These are phyloP conservation scores for Ciconia boyciana DNA, from an alignment of 2,113 vertebrate genomes.

Conservation along the genomic window DNA sequence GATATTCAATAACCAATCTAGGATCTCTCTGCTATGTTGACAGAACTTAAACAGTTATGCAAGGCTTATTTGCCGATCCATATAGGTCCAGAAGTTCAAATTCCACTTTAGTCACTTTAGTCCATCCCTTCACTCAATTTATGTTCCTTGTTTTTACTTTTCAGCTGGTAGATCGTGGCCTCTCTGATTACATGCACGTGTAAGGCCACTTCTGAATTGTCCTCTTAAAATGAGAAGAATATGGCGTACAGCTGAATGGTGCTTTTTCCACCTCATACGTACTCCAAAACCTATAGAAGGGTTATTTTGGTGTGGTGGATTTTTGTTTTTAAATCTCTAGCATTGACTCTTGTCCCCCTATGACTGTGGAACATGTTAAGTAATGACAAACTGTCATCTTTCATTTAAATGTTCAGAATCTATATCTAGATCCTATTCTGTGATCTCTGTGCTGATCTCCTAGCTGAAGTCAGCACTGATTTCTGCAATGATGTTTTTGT, in stretches of 20 bases:
- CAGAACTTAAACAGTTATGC: not conserved
- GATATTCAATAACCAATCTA: not conserved
- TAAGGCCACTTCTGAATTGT: not conserved
- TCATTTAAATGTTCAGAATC: not conserved
- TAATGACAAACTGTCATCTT: not conserved
- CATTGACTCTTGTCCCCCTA: not conserved
- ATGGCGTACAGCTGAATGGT: not conserved
- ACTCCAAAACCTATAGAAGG: not conserved
- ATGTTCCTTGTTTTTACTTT: not conserved
- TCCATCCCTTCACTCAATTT: not conserved
- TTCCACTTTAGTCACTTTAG: not conserved
- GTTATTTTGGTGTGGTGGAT: not conserved
- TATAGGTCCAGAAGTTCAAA: not conserved
- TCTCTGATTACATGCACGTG: not conserved
- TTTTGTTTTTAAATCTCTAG: not conserved
- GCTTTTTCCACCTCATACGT: not conserved
- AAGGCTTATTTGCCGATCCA: not conserved
- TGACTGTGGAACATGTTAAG: not conserved
- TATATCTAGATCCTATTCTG: not conserved
- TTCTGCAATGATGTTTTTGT: not conserved
- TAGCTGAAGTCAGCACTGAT: not conserved
- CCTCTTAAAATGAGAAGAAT: not conserved
- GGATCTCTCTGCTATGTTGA: not conserved
- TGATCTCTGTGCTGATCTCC: not conserved
- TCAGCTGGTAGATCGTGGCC: not conserved